Conservation (phyloP, 2,888 invertebrate species). For the Euspilapteryx auroguttella region DNA sequence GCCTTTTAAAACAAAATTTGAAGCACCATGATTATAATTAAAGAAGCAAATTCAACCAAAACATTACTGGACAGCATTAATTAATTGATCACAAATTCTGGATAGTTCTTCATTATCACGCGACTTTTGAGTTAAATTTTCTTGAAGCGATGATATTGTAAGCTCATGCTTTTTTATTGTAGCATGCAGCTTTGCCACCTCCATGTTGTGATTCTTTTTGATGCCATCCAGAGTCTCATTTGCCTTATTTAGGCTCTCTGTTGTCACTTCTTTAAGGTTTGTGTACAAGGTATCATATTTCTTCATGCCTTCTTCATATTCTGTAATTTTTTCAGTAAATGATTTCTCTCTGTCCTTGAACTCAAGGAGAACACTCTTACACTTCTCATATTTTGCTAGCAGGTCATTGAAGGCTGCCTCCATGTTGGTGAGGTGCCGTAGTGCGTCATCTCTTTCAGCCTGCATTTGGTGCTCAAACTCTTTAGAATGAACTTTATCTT, state of each 20-base stretch:
- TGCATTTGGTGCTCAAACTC: slow-evolving; percentile 46
- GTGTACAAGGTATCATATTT: slow-evolving; percentile 81
- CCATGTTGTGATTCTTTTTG: slow-evolving; percentile 73
- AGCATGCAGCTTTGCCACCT: slow-evolving; percentile 81
- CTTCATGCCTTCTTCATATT: slow-evolving; percentile 69
- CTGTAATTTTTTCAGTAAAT: slow-evolving; percentile 66
- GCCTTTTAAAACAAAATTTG: not conserved
- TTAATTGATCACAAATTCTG: slow-evolving; percentile 91
- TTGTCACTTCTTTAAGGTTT: slow-evolving; percentile 81
- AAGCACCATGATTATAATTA: no score
- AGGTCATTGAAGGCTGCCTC: slow-evolving; percentile 67
- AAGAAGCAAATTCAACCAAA: no score
- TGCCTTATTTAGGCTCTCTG: slow-evolving; percentile 71
- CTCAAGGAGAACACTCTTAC: slow-evolving; percentile 56
- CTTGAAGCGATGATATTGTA: slow-evolving; percentile 78
- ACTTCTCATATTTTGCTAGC: slow-evolving; percentile 65
- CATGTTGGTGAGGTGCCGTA: slow-evolving; percentile 60
- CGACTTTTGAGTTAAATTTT: slow-evolving; percentile 81
- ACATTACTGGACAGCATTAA: slow-evolving; percentile 62
- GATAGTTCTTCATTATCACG: slow-evolving; percentile 88
- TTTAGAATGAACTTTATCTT: slow-evolving; percentile 55
- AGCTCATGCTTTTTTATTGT: slow-evolving; percentile 87
- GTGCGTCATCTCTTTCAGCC: slow-evolving; percentile 60
- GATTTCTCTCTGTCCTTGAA: slow-evolving; percentile 66
- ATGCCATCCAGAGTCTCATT: slow-evolving; percentile 80